Evolutionary conservation across 1,140 invertebrate species (phyloP), one percentile per base, ranked within the genome.

Genomic region (Aphelinus certus): DNA sequence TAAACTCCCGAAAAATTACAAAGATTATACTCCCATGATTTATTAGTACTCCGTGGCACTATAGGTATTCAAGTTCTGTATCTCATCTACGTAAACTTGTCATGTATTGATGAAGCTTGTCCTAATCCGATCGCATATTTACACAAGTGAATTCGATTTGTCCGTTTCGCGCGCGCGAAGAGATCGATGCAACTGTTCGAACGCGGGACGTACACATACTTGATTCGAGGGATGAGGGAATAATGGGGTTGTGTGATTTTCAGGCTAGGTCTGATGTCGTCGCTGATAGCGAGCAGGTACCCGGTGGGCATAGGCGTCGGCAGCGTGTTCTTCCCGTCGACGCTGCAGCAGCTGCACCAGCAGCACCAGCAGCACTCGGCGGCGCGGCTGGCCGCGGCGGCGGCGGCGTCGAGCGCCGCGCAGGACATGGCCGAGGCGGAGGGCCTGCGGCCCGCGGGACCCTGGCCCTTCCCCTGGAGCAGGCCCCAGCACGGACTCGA

Each of bases 181-280:
- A 26, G 26, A 26, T 26, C 26, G 26, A 26, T 26, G 26, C 26
- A 26, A 26, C 26, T 26, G 26, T 26, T 26, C 26, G 26, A 26
- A 26, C 26, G 26, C 26, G 26, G 26, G 26, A 26, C 26, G 26
- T 0, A 26, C 26, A 26, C 26, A 26, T 26, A 26, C 26, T 26
- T 26, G 26, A 26, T 26, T 26, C 26, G 26, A 26, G 26, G 26
- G 26, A 26, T 26, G 26, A 26, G 26, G 26, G 26, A 26, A 26
- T 26, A 26, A 26, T 26, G 26, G 26, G 26, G 26, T 26, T 26
- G 26, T 53, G 51, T 53, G 4, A 42, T 57, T 77, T 80, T 10
- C 90, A 95, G 94, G 87, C 89, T 95, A 85, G 94, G 94, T 70
- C 89, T 95, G 76, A 95, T 95, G 87, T 94, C 93, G 43, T 86